Evolutionary conservation across 64 coral and sea anemone genomes (phyloP).

Genomic region (Stichodactyla mertensii): DNA sequence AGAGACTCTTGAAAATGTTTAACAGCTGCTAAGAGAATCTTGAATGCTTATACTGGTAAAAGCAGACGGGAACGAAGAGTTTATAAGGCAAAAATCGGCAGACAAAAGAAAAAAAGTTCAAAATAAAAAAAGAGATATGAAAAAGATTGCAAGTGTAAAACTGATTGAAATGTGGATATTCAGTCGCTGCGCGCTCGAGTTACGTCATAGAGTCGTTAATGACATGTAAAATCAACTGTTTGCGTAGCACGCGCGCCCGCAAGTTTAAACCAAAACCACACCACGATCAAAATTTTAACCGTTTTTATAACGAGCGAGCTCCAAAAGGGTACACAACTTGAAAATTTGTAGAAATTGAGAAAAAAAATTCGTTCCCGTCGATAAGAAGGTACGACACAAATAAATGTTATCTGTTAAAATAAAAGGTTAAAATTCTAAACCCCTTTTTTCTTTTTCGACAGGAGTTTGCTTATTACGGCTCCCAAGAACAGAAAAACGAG

Average conservation of each 20-base stretch:
- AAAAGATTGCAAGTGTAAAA: too few relatives aligned
- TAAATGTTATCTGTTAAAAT: too few relatives aligned
- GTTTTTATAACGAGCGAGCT: background rate
- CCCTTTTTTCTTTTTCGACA: background rate
- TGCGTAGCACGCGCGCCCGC: background rate
- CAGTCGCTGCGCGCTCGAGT: background rate
- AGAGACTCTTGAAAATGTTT: too few relatives aligned
- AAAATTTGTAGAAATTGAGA: background rate
- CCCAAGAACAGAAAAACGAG: constrained; percentile 57
- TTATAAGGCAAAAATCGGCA: too few relatives aligned
- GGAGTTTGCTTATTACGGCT: constrained; percentile 90
- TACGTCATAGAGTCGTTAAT: background rate
- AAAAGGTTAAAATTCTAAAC: background rate
- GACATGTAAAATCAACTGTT: background rate
- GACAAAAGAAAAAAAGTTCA: too few relatives aligned
- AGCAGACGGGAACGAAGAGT: too few relatives aligned
- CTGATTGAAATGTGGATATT: too few relatives aligned
- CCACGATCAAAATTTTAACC: background rate
- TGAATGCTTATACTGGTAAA: too few relatives aligned
- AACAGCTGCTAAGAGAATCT: too few relatives aligned
- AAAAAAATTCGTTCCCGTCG: background rate
- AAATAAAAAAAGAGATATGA: too few relatives aligned
- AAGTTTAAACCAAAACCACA: background rate
- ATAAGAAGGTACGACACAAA: background rate
- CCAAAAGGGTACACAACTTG: background rate